Evolutionary conservation across 1,140 invertebrate species (phyloP), one percentile per base, ranked within the genome.

Genomic region (silkworm (Bombyx mori)): DNA sequence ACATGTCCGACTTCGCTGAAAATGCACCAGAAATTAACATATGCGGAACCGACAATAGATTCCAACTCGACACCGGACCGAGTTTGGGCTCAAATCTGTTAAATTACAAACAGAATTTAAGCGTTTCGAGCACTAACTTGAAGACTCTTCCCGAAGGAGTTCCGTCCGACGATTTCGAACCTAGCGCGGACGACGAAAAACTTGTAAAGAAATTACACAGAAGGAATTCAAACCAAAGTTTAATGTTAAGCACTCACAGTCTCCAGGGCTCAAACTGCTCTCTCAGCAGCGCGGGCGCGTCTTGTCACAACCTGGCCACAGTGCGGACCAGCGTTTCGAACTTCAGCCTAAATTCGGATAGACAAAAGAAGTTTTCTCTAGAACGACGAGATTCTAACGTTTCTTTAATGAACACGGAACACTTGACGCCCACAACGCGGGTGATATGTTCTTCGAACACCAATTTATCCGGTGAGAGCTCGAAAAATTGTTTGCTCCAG

Each of bases 361-460:
- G 84, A 45, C 77, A 79, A 50, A 90, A 90, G 57, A 90, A 90
- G 43, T 90, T 93, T 48, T 86, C 94, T 1, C 75, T 95, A 22
- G 93, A 96, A 75, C 88, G 94, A 43, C 88, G 95, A 51, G 95
- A 96, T 60, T 97, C 95, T 2, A 97, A 95, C 79, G 94, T 94
- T n/a, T 96, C 94, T 54, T 86, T 97, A 0, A 95, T 94, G 1
- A 89, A 89, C 26, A 65, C 69, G 1, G 85, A 88, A 9, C 77
- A 83, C 54, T 62, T 85, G 10, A 75, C 79, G 7, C 83, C 83
- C 22, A 80, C 79, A 0, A 81, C 81, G 7, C 62, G 79, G 42
- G 79, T 83, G 6, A 78, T 81, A 47, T 84, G 83, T 50, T 76
- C 83, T 0, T 86, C 81, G 6, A 86, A 82, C 52, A 71, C 77